These are phyloP conservation scores for Marmota monax DNA, from an alignment of 2,113 vertebrate genomes.

Conservation along the genomic window DNA sequence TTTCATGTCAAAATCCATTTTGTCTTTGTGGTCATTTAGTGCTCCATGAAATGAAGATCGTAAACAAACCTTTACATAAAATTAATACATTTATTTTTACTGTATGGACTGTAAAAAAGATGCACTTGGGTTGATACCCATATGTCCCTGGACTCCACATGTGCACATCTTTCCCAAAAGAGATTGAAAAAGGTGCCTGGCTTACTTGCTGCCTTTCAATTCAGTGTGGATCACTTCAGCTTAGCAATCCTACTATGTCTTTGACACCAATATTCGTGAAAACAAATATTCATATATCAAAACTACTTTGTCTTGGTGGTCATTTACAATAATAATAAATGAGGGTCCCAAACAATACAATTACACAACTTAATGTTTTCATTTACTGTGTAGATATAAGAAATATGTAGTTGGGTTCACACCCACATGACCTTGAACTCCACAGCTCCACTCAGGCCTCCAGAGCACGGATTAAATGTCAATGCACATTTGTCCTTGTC, in stretches of 20 bases:
- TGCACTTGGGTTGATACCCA: not conserved
- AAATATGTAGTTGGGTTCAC: not conserved
- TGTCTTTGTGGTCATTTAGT: slow-evolving; percentile 18
- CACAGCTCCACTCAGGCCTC: not conserved
- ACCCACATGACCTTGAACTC: not conserved
- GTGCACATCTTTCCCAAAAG: not conserved
- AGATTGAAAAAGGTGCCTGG: not conserved
- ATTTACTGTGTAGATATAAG: not conserved
- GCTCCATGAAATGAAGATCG: not conserved
- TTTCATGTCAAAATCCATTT: not conserved
- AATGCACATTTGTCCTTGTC: not conserved
- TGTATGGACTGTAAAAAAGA: not conserved
- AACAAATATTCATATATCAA: not conserved
- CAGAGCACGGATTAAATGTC: not conserved
- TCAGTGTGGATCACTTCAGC: not conserved
- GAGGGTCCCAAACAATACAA: not conserved
- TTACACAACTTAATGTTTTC: not conserved
- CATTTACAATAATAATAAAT: not conserved
- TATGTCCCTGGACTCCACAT: not conserved
- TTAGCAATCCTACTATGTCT: not conserved
- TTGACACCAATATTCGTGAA: not conserved
- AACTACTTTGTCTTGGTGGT: slow-evolving; percentile 33
- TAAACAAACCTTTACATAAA: not conserved
- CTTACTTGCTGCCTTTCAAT: not conserved
- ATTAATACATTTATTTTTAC: not conserved